phyloP scores from a whole-genome alignment of 1,140 invertebrate species.

The Brachionus rotundiformis region DNA sequence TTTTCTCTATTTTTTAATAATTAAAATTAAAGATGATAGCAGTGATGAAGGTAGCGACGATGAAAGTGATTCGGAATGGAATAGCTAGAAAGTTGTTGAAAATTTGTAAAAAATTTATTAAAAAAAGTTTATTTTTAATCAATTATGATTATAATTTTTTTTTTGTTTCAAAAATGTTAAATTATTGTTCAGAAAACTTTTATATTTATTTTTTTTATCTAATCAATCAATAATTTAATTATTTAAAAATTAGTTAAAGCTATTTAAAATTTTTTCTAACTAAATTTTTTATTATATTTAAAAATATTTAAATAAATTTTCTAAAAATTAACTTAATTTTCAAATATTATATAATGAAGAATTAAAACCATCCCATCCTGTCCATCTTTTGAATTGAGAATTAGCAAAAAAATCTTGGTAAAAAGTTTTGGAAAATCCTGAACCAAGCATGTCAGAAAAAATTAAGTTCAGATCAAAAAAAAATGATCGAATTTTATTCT shows the following conservation, averaged over 20 bases:
- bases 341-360: no score
- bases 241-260: not conserved
- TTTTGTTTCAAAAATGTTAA: constrained; percentile 1
- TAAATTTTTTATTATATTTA: not conserved
- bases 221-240: constrained; percentile 1
- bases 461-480: no score
- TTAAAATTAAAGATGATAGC: constrained; percentile 25
- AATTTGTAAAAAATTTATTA: not conserved
- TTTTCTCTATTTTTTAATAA: not conserved
- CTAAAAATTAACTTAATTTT: no score
- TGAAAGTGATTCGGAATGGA: constrained; percentile 52
- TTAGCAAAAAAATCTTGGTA: no score
- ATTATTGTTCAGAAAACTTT: not conserved
- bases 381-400: no score
- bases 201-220: not conserved
- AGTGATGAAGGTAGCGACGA: constrained; percentile 40
- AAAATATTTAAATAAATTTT: not conserved
- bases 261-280: not conserved
- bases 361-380: no score
- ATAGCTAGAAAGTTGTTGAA: constrained; percentile 13
- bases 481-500: no score
- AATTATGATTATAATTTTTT: no score
- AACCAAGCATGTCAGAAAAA: no score
- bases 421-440: no score
- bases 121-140: not conserved